These are phyloP conservation scores for Aphidius colemani DNA, from an alignment of 2,888 invertebrate species.

Conservation along the genomic window DNA sequence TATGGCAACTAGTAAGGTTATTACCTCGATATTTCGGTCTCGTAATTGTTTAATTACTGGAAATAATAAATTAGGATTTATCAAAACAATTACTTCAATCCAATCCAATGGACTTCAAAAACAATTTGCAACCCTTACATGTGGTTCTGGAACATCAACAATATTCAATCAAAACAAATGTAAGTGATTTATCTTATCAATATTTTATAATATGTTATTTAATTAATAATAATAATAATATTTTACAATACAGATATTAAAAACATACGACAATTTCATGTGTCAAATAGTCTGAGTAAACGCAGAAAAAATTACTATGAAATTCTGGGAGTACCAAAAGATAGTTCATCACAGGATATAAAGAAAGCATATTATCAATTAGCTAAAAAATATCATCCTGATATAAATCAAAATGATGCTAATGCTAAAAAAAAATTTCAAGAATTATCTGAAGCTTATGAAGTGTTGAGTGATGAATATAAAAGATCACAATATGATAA, in stretches of 20 bases:
- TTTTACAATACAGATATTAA: slow-evolving; percentile 7
- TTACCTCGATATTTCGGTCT: slow-evolving; percentile 54
- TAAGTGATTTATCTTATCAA: slow-evolving; percentile 46
- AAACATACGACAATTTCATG: slow-evolving; percentile 62
- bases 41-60: slow-evolving; percentile 52
- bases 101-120: slow-evolving; percentile 43
- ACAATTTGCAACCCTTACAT: slow-evolving; percentile 37
- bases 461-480: slow-evolving; percentile 89
- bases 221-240: background rate
- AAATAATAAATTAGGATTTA: slow-evolving; percentile 47
- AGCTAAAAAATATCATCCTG: slow-evolving; percentile 98
- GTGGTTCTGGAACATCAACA: slow-evolving; percentile 46
- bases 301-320: slow-evolving; percentile 85
- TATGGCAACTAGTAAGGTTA: slow-evolving; percentile 60
- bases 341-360: slow-evolving; percentile 86
- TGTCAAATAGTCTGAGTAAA: slow-evolving; percentile 59
- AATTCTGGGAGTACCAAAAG: slow-evolving; percentile 86
- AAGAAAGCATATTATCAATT: slow-evolving; percentile 96
- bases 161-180: slow-evolving; percentile 37
- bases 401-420: slow-evolving; percentile 93
- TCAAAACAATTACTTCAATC: slow-evolving; percentile 38
- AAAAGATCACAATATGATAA: slow-evolving; percentile 94
- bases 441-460: slow-evolving; percentile 98
- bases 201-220: background rate
- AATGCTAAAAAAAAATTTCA: slow-evolving; percentile 92